A percentile compares a stretch with the other conserved stretches of the same genome.
Evolutionary conservation across 2,888 invertebrate species (phyloP).

Genomic region (Andrena fulva): DNA sequence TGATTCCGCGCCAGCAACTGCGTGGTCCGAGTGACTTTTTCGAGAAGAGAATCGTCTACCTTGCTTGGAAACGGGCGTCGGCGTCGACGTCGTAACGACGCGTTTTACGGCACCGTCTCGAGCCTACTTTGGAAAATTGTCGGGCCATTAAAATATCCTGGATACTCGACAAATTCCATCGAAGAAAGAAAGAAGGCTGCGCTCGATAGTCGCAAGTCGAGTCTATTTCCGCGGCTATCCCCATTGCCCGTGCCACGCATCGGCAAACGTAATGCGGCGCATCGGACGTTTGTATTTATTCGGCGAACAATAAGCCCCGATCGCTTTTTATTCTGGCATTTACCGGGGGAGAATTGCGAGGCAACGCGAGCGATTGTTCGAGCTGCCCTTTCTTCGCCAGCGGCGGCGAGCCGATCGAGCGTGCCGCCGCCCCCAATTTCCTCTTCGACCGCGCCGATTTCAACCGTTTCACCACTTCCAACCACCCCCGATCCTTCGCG

Average conservation of each 20-base stretch:
- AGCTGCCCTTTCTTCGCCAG: background rate
- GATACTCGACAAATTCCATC: too few species aligned
- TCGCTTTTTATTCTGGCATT: slow-evolving; percentile 16
- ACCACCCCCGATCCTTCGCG: background rate
- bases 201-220: background rate
- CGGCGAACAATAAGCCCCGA: slow-evolving; percentile 31
- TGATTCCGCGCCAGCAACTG: too few species aligned
- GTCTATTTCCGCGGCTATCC: background rate
- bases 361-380: slow-evolving; percentile 33
- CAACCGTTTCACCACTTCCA: background rate
- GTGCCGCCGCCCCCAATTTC: background rate
- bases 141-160: background rate
- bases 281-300: slow-evolving; percentile 5
- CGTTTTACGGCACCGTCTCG: background rate
- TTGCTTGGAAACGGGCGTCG: too few species aligned
- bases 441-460: background rate
- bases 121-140: background rate
- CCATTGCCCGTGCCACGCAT: background rate
- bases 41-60: too few species aligned
- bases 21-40: too few species aligned
- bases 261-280: background rate
- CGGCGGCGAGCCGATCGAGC: slow-evolving; percentile 18
- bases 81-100: background rate
- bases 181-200: too few species aligned
- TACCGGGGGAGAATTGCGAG: slow-evolving; percentile 6